Percentiles rank a stretch among this genome's conserved stretches.
These are phyloP conservation scores for Ectemnius continuus DNA, from an alignment of 2,888 invertebrate genomes.

Conservation along the genomic window DNA sequence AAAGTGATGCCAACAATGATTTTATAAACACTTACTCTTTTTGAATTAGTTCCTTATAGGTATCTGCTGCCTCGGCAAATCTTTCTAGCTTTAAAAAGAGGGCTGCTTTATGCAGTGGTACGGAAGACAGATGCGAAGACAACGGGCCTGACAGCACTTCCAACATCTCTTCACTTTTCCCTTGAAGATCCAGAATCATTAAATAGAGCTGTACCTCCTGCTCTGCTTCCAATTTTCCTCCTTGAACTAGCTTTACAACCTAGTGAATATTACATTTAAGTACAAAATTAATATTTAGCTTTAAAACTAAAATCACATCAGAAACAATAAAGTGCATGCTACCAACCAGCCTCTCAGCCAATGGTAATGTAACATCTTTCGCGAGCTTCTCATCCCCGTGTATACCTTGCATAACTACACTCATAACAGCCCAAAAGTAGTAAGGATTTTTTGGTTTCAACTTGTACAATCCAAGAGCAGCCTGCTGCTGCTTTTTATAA, in stretches of 20 bases:
- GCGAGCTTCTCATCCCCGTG: constrained; percentile 77
- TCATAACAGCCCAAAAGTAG: constrained; percentile 99
- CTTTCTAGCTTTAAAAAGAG: constrained; percentile 85
- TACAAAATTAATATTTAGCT: constrained; percentile 1
- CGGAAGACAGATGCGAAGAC: constrained; percentile 69
- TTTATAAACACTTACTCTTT: constrained; percentile 82
- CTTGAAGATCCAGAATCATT: constrained; percentile 89
- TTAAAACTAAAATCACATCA: not conserved
- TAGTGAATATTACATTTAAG: constrained; percentile 35
- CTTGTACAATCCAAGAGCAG: constrained; percentile 94
- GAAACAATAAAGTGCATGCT: constrained; percentile 5
- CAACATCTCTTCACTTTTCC: constrained; percentile 90
- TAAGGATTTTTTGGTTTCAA: constrained; percentile 96
- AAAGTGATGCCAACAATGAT: constrained; percentile 59
- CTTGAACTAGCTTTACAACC: constrained; percentile 86
- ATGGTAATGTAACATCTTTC: constrained; percentile 85
- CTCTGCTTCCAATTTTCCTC: constrained; percentile 94
- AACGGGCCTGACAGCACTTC: constrained; percentile 89
- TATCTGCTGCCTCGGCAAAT: constrained; percentile 87
- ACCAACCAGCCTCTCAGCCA: constrained; percentile 96
- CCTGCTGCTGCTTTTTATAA: constrained; percentile 93
- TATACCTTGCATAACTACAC: constrained; percentile 93
- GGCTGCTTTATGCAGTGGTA: constrained; percentile 85
- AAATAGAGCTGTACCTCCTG: constrained; percentile 95
- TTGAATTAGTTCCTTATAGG: constrained; percentile 86